These are phyloP conservation scores for Cremastobaeus sp. DNA, from an alignment of 2,888 invertebrate species.

Conservation along the genomic window DNA sequence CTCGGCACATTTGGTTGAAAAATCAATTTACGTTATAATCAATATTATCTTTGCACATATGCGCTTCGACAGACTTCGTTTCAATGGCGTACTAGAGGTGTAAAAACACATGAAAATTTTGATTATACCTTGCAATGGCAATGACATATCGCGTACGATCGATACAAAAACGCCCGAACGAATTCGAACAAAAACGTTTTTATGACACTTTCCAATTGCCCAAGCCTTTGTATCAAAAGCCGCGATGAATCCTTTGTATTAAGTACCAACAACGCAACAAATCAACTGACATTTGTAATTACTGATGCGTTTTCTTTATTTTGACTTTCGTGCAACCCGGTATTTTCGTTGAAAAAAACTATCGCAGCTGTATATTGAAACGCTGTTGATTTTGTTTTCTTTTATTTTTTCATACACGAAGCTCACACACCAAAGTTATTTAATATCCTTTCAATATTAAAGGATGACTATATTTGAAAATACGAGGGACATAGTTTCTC, in stretches of 20 bases:
- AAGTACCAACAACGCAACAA: conserved; percentile 37
- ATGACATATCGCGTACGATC: conserved; percentile 39
- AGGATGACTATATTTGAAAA: no score
- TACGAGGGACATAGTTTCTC: no score
- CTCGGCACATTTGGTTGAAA: conserved; percentile 22
- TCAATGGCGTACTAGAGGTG: conserved; percentile 20
- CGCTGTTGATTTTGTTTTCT: no score
- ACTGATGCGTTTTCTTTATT: conserved; percentile 29
- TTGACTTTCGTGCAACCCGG: conserved; percentile 3
- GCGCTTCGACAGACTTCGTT: conserved; percentile 15
- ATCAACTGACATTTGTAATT: conserved; percentile 45
- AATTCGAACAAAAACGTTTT: conserved; percentile 44
- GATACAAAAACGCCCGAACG: conserved; percentile 34
- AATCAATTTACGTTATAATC: conserved; percentile 39
- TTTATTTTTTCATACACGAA: no score
- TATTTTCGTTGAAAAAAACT: conserved; percentile 14
- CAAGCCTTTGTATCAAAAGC: conserved; percentile 43
- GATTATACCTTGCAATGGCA: conserved; percentile 31
- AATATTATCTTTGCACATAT: conserved; percentile 34
- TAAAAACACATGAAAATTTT: conserved; percentile 40
- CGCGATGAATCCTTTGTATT: conserved; percentile 45
- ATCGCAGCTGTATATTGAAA: no score
- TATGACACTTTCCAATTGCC: conserved; percentile 42
- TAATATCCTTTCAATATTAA: no score
- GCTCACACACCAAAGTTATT: no score